Conservation (phyloP, 2,888 invertebrate species). For the Helobdella robusta region DNA sequence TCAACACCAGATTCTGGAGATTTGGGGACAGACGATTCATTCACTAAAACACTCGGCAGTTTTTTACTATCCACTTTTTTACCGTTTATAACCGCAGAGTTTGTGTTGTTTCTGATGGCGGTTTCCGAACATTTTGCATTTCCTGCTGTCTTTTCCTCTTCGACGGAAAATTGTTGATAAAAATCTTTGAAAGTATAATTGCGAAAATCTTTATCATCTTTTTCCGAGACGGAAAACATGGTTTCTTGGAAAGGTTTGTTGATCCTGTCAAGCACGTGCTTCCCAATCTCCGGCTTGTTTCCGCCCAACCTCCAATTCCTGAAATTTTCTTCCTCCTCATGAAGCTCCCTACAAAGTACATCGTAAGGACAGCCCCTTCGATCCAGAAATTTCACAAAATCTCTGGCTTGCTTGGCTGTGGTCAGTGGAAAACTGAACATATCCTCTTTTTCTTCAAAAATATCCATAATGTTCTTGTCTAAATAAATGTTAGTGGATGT, state of each 20-base stretch:
- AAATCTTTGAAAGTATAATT: slow-evolving; percentile 8
- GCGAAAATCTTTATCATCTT: slow-evolving; percentile 11
- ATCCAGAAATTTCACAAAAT: slow-evolving; percentile 29
- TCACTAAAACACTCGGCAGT: too few species aligned
- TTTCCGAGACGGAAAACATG: slow-evolving; percentile 24
- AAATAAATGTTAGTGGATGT: background rate
- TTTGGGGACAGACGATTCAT: too few species aligned
- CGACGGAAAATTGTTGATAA: slow-evolving; percentile 17
- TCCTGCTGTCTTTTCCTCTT: background rate
- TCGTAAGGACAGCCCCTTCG: slow-evolving; percentile 29
- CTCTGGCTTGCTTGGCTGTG: slow-evolving; percentile 29
- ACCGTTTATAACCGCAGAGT: too few species aligned
- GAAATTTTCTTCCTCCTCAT: slow-evolving; percentile 28
- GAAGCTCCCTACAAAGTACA: slow-evolving; percentile 26
- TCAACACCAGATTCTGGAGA: too few species aligned
- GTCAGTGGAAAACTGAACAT: slow-evolving; percentile 30
- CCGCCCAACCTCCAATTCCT: slow-evolving; percentile 27
- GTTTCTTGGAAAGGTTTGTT: slow-evolving; percentile 30
- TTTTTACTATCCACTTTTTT: too few species aligned
- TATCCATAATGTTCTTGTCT: slow-evolving; percentile 17
- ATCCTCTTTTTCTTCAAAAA: slow-evolving; percentile 32
- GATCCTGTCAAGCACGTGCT: slow-evolving; percentile 25
- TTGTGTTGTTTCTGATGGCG: too few species aligned
- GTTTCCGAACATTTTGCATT: too few species aligned
- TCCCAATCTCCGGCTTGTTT: slow-evolving; percentile 24